These are phyloP conservation scores for Pelmatolapia mariae DNA, from an alignment of 2,113 vertebrate genomes.

Conservation along the genomic window DNA sequence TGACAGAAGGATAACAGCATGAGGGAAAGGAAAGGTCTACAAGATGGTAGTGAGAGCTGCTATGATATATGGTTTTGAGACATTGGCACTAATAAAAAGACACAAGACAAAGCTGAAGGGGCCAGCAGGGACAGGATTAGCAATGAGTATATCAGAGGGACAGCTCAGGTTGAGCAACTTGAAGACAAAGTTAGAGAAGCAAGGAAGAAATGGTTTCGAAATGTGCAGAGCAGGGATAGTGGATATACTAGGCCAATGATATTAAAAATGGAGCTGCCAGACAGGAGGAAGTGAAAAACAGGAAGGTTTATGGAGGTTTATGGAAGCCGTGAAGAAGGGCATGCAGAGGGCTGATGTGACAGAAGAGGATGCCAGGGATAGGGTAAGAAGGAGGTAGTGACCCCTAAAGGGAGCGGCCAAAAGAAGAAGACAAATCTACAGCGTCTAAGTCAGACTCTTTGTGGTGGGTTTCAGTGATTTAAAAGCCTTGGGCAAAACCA, in stretches of 20 bases:
- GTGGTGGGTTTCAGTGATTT: background rate
- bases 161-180: background rate
- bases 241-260: background rate
- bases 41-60: background rate
- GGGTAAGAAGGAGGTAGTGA: background rate
- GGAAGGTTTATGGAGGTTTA: background rate
- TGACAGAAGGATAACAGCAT: background rate
- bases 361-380: background rate
- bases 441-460: background rate
- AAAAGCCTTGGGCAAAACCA: background rate
- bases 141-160: background rate
- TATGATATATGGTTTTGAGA: background rate
- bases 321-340: background rate
- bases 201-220: background rate
- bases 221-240: background rate
- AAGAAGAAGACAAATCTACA: background rate
- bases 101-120: background rate
- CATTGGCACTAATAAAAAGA: background rate
- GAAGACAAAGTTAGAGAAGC: accelerated
- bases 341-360: background rate
- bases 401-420: background rate
- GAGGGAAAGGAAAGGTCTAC: background rate
- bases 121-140: background rate
- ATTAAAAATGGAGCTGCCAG: background rate
- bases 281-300: background rate